Percentiles rank a stretch among this genome's conserved stretches.
Conservation (phyloP, 2,888 invertebrate genomes). For the Cerastis leucographa region DNA sequence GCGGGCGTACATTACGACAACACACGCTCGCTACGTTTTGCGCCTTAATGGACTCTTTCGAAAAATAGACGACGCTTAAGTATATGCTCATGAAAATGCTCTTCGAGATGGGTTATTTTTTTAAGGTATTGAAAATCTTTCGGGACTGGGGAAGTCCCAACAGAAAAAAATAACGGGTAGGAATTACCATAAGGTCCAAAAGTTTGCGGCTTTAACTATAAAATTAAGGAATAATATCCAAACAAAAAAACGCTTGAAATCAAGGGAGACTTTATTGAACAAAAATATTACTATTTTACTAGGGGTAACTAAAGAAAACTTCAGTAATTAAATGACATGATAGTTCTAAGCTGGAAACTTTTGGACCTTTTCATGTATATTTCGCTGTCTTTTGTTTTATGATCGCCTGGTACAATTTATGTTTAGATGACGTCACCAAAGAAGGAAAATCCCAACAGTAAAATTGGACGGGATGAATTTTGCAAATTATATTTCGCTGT, state of each 20-base stretch:
- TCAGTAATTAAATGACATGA: no score
- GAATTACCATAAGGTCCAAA: neutral
- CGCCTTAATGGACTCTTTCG: conserved; percentile 55
- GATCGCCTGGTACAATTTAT: neutral
- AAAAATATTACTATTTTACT: no score
- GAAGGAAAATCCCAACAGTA: neutral
- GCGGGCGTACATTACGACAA: conserved; percentile 57
- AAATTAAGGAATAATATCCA: no score
- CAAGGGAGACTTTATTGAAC: no score
- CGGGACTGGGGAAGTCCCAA: neutral
- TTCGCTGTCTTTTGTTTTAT: neutral
- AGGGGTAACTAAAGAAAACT: no score
- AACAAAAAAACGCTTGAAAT: no score
- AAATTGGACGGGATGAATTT: no score
- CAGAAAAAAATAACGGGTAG: neutral
- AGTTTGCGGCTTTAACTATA: no score
- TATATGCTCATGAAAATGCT: conserved; percentile 45
- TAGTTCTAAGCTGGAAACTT: no score
- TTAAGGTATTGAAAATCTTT: conserved; percentile 6
- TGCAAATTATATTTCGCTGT: no score
- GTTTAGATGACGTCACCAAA: neutral
- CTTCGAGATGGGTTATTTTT: neutral
- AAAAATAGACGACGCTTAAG: conserved; percentile 58
- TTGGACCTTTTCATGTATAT: no score
- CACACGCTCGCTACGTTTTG: conserved; percentile 60